These are phyloP conservation scores for Nanorana parkeri DNA, from an alignment of 2,113 vertebrate species.

Conservation along the genomic window DNA sequence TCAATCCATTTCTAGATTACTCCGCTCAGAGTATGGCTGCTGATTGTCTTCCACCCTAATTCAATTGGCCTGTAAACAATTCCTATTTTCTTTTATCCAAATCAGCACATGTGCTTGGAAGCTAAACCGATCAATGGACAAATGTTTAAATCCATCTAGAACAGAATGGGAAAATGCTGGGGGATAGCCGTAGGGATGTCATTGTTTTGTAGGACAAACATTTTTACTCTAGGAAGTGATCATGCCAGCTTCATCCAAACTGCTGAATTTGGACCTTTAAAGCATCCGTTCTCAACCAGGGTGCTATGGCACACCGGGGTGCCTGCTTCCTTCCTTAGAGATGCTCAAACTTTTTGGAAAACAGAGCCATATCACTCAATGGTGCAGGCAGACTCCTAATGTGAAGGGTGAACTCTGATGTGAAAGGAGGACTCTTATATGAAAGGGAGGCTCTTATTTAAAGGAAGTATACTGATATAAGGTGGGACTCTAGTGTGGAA, in stretches of 20 bases:
- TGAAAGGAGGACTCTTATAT: too few relatives aligned
- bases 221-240: background rate
- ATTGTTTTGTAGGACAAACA: background rate
- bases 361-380: too few relatives aligned
- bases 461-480: too few relatives aligned
- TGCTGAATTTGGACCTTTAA: background rate
- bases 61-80: slow-evolving; percentile 45
- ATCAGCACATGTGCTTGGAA: slow-evolving; percentile 36
- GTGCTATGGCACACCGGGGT: too few relatives aligned
- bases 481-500: too few relatives aligned
- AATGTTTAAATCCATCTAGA: slow-evolving; percentile 7
- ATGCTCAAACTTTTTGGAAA: too few relatives aligned
- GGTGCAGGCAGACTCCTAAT: too few relatives aligned
- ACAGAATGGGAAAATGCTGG: background rate
- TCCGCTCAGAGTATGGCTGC: slow-evolving; percentile 21
- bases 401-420: too few relatives aligned
- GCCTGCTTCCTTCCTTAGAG: too few relatives aligned
- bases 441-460: too few relatives aligned
- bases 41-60: slow-evolving; percentile 45
- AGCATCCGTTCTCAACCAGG: background rate
- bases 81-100: slow-evolving; percentile 53
- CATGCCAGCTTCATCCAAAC: background rate
- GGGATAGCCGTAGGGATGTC: background rate
- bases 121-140: slow-evolving; percentile 23
- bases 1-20: slow-evolving; percentile 49